Evolutionary conservation across 2,113 vertebrate genomes (phyloP), one percentile per base, ranked within the genome.

Genomic region (Thymallus thymallus): DNA sequence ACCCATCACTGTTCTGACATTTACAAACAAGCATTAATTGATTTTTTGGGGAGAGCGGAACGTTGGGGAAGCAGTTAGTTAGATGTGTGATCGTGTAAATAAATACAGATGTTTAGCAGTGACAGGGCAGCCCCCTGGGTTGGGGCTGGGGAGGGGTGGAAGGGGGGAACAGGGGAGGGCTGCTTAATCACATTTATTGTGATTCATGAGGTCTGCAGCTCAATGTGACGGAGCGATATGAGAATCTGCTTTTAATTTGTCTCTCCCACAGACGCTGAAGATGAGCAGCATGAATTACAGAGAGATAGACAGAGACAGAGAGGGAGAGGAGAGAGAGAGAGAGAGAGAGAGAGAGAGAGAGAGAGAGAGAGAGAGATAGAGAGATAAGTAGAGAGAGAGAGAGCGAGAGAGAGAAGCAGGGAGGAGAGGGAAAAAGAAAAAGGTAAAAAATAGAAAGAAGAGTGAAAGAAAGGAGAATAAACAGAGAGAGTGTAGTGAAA

Each of bases 141-240:
- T 83, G 85, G 61, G 77, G 73, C 76, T 58, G 26, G 58, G 67
- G 68, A 29, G 48, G 18, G 69, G 80, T 48, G 46, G 76, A 82
- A 79, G 80, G 80, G 84, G 64, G 45, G 79, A 84, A 85, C 84
- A 82, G 86, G 81, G 86, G 82, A 87, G 82, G 55, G 70, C 72
- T 74, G 81, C 85, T 87, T 92, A 91, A 91, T 91, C 90, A 88
- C 88, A 88, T 92, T 88, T 90, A 92, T 93, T 92, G 88, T 92
- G 91, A 94, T 94, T 92, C 92, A 94, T 92, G 88, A 90, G 87
- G 85, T 81, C 88, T 63, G 82, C 81, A 80, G 88, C 87, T 88
- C 89, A 88, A 88, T 91, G 87, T 91, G 89, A 89, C 86, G 90
- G 90, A 91, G 87, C 78, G 75, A 92, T 89, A 89, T 88, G 84